Percentiles rank a stretch among this genome's conserved stretches.
These are phyloP conservation scores for Cardiocondyla obscurior DNA, from an alignment of 1,140 invertebrate genomes.

Conservation along the genomic window DNA sequence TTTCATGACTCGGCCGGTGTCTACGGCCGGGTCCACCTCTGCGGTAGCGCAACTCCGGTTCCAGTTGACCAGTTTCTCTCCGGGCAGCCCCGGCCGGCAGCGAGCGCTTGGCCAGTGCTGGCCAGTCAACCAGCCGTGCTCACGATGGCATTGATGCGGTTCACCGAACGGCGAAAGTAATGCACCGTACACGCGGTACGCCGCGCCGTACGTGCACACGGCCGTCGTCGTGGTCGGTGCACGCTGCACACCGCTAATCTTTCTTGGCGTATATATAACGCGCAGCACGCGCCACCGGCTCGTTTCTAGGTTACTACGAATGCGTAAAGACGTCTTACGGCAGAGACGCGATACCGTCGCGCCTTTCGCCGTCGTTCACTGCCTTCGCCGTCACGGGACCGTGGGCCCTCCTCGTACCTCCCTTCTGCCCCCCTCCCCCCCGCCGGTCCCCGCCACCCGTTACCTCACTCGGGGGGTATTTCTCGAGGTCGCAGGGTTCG, in stretches of 20 bases:
- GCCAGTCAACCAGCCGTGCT: conserved; percentile 61
- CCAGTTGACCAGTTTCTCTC: conserved; percentile 77
- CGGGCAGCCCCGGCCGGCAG: conserved; percentile 54
- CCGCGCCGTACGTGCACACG: not conserved
- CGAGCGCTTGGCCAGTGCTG: conserved; percentile 20
- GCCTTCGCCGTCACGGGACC: conserved; percentile 18
- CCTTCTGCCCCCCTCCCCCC: too few relatives aligned
- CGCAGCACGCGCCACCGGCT: conserved; percentile 60
- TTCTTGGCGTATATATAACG: conserved; percentile 63
- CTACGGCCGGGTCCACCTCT: conserved; percentile 28
- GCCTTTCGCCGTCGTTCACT: conserved; percentile 66
- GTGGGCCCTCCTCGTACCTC: not conserved
- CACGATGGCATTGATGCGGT: conserved; percentile 76
- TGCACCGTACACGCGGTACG: conserved; percentile 62
- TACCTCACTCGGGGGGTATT: conserved; percentile 54
- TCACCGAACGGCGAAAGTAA: conserved; percentile 76
- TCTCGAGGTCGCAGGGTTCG: conserved; percentile 61
- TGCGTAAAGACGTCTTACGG: conserved; percentile 72
- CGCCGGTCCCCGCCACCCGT: conserved; percentile 8
- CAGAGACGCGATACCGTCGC: conserved; percentile 55
- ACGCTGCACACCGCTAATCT: conserved; percentile 58
- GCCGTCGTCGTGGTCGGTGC: conserved; percentile 38
- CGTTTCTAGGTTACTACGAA: conserved; percentile 81
- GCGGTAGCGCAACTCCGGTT: conserved; percentile 76
- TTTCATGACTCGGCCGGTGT: conserved; percentile 52